phyloP scores from a whole-genome alignment of 2,797 vertebrate species.

The Hydrocynus forskahlii region DNA sequence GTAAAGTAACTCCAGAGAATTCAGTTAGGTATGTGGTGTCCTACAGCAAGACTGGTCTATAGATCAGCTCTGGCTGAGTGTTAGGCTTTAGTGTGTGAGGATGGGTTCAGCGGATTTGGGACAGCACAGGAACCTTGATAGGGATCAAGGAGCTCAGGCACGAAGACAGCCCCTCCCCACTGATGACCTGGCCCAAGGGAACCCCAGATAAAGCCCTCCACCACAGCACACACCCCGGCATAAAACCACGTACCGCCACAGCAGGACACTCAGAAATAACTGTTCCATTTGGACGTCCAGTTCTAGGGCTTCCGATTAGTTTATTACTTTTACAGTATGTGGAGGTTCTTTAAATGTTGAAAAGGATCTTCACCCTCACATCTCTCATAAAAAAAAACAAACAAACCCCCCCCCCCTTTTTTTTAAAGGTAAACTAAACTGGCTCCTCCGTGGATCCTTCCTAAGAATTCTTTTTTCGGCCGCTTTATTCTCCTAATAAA shows the following conservation, averaged over 20 bases:
- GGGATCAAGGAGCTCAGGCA: constrained; percentile 62
- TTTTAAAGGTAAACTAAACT: too few relatives aligned
- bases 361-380: too few relatives aligned
- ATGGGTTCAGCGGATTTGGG: constrained; percentile 6
- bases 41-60: background rate
- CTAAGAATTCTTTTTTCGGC: too few relatives aligned
- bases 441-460: too few relatives aligned
- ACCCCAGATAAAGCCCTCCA: constrained; percentile 29
- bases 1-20: background rate
- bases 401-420: too few relatives aligned
- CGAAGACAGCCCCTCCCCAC: constrained; percentile 69
- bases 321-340: background rate
- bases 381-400: too few relatives aligned
- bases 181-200: constrained; percentile 75
- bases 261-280: background rate
- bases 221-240: constrained; percentile 25
- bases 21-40: background rate
- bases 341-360: background rate
- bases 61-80: background rate
- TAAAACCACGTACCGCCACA: background rate
- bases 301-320: background rate
- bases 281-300: background rate
- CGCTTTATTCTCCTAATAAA: too few relatives aligned
- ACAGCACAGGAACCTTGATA: constrained; percentile 64
- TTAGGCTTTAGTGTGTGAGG: background rate